These are phyloP conservation scores for Sceloporus tristichus DNA, from an alignment of 2,113 vertebrate genomes.

Conservation along the genomic window DNA sequence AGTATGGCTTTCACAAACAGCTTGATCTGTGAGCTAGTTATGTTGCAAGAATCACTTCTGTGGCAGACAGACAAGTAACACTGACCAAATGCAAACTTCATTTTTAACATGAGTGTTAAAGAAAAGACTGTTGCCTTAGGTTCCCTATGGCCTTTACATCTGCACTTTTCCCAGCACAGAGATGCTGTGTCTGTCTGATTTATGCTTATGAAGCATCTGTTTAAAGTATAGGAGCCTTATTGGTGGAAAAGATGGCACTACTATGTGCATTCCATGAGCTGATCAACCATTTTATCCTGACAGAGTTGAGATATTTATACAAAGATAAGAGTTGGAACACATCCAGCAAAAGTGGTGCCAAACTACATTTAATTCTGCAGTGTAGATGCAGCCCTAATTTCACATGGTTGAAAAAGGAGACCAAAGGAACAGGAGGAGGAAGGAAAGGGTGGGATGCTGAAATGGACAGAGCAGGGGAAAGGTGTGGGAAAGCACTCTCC, in stretches of 20 bases:
- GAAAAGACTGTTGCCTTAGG: neutral
- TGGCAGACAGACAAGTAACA: neutral
- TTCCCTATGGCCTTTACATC: neutral
- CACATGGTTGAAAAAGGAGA: too few species aligned
- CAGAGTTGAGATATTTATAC: neutral
- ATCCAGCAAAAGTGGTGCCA: too few species aligned
- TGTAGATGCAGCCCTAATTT: too few species aligned
- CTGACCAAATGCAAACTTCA: constrained; percentile 30
- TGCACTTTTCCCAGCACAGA: neutral
- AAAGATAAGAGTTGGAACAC: neutral
- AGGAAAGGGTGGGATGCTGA: too few species aligned
- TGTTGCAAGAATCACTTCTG: neutral
- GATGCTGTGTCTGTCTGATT: neutral
- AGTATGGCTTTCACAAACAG: constrained; percentile 18
- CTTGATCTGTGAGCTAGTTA: accelerated
- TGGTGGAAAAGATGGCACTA: neutral
- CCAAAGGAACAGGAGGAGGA: too few species aligned
- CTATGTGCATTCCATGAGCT: neutral
- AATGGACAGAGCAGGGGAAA: too few species aligned
- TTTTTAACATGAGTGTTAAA: constrained; percentile 36
- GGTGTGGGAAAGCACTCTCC: too few species aligned
- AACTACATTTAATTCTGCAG: too few species aligned
- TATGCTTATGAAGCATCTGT: too few species aligned
- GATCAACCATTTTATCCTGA: neutral
- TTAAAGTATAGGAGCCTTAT: neutral